These are phyloP conservation scores for Phalacrocorax aristotelis DNA, from an alignment of 2,113 vertebrate species.

Conservation along the genomic window DNA sequence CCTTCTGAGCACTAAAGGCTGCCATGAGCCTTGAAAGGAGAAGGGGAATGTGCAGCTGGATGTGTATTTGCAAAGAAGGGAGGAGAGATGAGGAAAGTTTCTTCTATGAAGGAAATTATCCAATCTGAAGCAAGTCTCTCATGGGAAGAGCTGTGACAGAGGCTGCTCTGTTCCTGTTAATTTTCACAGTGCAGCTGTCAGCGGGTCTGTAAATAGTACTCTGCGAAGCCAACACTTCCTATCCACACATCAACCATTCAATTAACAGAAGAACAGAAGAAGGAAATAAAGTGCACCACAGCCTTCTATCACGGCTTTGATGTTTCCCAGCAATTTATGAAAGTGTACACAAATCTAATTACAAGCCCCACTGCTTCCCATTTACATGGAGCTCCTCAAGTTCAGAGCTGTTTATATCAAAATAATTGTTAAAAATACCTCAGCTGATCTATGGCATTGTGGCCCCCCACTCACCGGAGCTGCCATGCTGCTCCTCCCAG, in stretches of 20 bases:
- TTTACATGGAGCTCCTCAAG: constrained; percentile 74
- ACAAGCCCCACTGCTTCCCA: constrained; percentile 77
- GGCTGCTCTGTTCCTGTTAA: constrained; percentile 74
- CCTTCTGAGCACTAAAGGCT: not conserved
- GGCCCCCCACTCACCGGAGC: constrained; percentile 40
- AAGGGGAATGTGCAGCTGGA: constrained; percentile 23
- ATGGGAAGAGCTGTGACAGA: constrained; percentile 67
- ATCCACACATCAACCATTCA: constrained; percentile 78
- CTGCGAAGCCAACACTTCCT: constrained; percentile 69
- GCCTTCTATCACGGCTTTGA: constrained; percentile 73
- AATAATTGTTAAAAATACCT: constrained; percentile 74
- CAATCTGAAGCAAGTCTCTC: constrained; percentile 68
- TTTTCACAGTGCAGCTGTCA: constrained; percentile 78
- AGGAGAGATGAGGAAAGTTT: constrained; percentile 30
- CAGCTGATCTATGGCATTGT: constrained; percentile 24
- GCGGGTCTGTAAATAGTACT: constrained; percentile 74
- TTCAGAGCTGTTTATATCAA: constrained; percentile 74
- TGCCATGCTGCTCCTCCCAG: not conserved
- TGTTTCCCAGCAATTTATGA: constrained; percentile 77
- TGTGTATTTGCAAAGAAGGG: not conserved
- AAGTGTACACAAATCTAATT: constrained; percentile 79
- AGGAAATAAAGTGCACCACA: constrained; percentile 73
- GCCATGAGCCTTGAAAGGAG: not conserved
- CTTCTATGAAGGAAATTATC: constrained; percentile 60
- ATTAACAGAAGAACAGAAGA: constrained; percentile 77